Evolutionary conservation across 2,113 vertebrate species (phyloP), one percentile per base, ranked within the genome.

Genomic region (Pseudonaja textilis): DNA sequence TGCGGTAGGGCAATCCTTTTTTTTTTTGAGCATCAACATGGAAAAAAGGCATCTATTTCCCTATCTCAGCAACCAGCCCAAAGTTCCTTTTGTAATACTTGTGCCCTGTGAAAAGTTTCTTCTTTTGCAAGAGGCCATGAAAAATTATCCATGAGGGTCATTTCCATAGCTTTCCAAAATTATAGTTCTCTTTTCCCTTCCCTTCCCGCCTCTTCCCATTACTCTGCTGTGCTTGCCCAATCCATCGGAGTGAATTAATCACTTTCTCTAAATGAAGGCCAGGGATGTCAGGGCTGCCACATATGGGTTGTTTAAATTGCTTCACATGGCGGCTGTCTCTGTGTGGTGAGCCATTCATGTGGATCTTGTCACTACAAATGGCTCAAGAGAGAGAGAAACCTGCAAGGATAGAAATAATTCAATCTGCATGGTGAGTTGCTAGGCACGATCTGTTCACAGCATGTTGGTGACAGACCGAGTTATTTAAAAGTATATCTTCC

Each of bases 271-370:
- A 91, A 59, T 42, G 23, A 87, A 20, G 81, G 25, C 90, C 34
- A 90, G 16, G 3, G 59, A 42, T 56, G 64, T 85, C 55, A 85
- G 4, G 39, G 39, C 26, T 47, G 5, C 25, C 42, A 59, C 54
- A 59, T 56, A 85, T 42, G 69, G 69, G 22, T 12, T 50, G 81
- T 39, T 87, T 91, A 59, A 56, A 59, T 91, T n/a, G 54, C 50
- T 86, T 86, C 81, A 91, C 54, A 59, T 47, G 55, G 54, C 3
- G 54, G 39, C 54, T 86, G 39, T 59, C 55, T 86, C 90, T 42
- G 57, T 87, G 55, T 87, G 90, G 81, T 61, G 29, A 92, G 91
- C 57, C 45, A 88, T 42, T 87, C 57, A 87, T 91, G 26, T 91
- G 85, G 52, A 81, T 54, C 54, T n/a, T 50, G 85, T 56, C 26